Conservation (phyloP, 2,888 invertebrate genomes). For the Agriopis leucophaearia region DNA sequence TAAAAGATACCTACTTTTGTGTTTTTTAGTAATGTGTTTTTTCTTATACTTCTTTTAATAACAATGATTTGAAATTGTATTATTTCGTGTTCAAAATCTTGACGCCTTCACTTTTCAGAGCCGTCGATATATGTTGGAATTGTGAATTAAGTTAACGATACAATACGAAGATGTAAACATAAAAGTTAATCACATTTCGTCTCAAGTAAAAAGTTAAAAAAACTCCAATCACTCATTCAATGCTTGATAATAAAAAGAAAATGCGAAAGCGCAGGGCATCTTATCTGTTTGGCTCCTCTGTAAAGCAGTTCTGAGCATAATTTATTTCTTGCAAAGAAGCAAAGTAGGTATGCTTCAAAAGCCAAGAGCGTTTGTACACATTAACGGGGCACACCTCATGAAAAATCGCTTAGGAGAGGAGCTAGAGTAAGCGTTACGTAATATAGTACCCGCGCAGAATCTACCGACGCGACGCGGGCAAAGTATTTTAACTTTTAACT, state of each 20-base stretch:
- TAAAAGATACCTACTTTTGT: not conserved
- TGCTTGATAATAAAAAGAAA: constrained; percentile 45
- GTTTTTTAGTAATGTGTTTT: not conserved
- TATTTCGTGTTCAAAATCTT: not conserved
- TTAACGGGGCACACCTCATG: constrained; percentile 82
- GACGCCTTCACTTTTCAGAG: not conserved
- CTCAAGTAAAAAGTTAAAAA: constrained; percentile 42
- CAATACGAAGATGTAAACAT: constrained; percentile 30
- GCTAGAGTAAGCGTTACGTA: constrained; percentile 64
- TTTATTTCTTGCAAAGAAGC: constrained; percentile 82
- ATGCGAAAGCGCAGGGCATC: constrained; percentile 44
- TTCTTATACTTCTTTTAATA: not conserved
- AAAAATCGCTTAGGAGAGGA: constrained; percentile 83
- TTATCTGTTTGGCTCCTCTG: constrained; percentile 75
- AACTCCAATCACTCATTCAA: constrained; percentile 41
- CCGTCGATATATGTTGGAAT: constrained; percentile 11
- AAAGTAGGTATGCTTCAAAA: constrained; percentile 74
- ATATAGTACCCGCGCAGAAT: constrained; percentile 50
- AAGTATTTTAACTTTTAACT: constrained; percentile 47
- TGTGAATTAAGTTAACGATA: constrained; percentile 26
- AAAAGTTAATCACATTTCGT: constrained; percentile 38
- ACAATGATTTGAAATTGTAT: not conserved
- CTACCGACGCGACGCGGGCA: constrained; percentile 49
- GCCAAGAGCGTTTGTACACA: constrained; percentile 82
- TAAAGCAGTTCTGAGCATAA: constrained; percentile 74